phyloP scores from a whole-genome alignment of 2,797 vertebrate species.

The Smutsia gigantea region DNA sequence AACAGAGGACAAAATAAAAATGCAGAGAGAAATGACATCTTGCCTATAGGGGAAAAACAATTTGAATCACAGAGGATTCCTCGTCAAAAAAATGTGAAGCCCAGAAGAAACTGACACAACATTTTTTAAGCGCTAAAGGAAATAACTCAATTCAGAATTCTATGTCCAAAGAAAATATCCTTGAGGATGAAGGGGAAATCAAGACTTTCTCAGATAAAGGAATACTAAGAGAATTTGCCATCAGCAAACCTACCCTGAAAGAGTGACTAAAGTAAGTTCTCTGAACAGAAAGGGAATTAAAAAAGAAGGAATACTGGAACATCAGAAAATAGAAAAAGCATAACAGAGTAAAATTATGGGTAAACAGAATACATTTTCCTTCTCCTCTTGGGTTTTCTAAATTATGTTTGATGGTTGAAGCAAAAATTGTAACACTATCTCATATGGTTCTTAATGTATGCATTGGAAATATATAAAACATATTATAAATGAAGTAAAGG shows the following conservation, averaged over 20 bases:
- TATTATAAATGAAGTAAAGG: slow-evolving; percentile 11
- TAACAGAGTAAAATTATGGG: not conserved
- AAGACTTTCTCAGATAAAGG: not conserved
- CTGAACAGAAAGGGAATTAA: not conserved
- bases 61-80: not conserved
- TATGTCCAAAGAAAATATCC: not conserved
- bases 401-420: no score
- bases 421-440: not conserved
- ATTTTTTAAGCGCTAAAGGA: slow-evolving; percentile 32
- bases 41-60: not conserved
- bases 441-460: not conserved
- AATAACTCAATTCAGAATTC: not conserved
- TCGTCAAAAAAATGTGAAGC: not conserved
- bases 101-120: not conserved
- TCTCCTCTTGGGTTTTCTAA: not conserved
- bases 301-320: not conserved
- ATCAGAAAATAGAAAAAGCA: not conserved
- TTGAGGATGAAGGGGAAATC: not conserved
- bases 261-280: not conserved
- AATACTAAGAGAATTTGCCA: slow-evolving; percentile 31
- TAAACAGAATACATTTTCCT: not conserved
- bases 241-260: not conserved
- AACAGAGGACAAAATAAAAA: not conserved
- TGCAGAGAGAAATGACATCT: not conserved
- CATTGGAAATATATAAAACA: not conserved